phyloP scores from a whole-genome alignment of 2,888 invertebrate genomes.

The Rhingia rostrata region DNA sequence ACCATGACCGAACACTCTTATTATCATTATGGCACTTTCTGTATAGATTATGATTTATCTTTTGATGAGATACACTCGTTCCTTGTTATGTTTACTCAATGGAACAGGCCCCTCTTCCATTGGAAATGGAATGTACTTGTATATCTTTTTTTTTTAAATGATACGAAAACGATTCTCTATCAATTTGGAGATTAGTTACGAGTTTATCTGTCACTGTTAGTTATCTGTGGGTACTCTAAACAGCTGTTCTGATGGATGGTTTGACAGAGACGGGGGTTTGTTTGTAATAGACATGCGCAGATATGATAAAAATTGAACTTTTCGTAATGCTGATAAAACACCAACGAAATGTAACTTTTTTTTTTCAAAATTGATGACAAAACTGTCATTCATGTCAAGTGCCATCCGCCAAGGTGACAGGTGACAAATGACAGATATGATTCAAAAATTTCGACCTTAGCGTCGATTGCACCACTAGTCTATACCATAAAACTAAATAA shows the following conservation, averaged over 20 bases:
- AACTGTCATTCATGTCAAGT: no score
- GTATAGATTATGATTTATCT: slow-evolving; percentile 55
- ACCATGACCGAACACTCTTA: background rate
- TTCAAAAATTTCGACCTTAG: no score
- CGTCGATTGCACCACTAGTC: no score
- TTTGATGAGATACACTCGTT: slow-evolving; percentile 32
- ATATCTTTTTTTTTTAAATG: background rate
- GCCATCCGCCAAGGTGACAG: no score
- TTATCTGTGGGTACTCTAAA: slow-evolving; percentile 11
- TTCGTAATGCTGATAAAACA: no score
- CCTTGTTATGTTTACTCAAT: slow-evolving; percentile 21
- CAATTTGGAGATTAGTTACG: slow-evolving; percentile 49
- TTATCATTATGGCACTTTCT: slow-evolving; percentile 38
- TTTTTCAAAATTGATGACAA: no score
- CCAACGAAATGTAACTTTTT: no score
- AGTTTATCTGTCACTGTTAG: slow-evolving; percentile 29
- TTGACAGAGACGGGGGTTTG: background rate
- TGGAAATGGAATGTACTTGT: background rate
- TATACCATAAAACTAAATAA: no score
- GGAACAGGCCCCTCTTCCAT: slow-evolving; percentile 10
- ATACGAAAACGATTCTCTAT: slow-evolving; percentile 44
- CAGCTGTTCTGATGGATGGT: slow-evolving; percentile 15
- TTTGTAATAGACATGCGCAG: background rate
- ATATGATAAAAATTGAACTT: no score
- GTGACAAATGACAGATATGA: no score